phyloP scores from a whole-genome alignment of 2,888 invertebrate species.

The Caenorhabditis sulstoni region DNA sequence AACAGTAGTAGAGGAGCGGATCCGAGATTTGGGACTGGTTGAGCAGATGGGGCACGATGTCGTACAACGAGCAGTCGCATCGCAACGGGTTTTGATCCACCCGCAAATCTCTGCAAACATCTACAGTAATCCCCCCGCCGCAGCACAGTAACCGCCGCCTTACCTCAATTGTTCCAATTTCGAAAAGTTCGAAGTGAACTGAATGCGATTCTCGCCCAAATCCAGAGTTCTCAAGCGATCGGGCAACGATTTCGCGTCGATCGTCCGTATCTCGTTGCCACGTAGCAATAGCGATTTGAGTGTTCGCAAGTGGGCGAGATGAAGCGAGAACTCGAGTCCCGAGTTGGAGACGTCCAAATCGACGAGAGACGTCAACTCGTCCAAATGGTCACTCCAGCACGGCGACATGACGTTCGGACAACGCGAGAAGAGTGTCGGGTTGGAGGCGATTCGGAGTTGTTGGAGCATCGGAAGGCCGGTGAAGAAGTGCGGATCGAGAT shows the following conservation, averaged over 20 bases:
- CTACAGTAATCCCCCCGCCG: no score
- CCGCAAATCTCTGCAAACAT: slow-evolving; percentile 68
- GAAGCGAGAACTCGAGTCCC: slow-evolving; percentile 57
- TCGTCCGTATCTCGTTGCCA: slow-evolving; percentile 56
- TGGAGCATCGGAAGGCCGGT: slow-evolving; percentile 71
- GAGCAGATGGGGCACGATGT: slow-evolving; percentile 64
- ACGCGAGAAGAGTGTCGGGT: slow-evolving; percentile 62
- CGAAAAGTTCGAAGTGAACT: slow-evolving; percentile 69
- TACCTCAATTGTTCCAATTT: slow-evolving; percentile 56
- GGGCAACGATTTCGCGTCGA: slow-evolving; percentile 68
- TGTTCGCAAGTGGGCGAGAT: slow-evolving; percentile 49
- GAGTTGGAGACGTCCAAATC: slow-evolving; percentile 73
- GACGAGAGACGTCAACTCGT: slow-evolving; percentile 67
- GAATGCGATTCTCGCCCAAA: slow-evolving; percentile 71
- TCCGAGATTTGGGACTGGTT: slow-evolving; percentile 68
- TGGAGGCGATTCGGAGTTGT: slow-evolving; percentile 68
- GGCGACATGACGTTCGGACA: slow-evolving; percentile 42
- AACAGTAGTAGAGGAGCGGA: slow-evolving; percentile 73
- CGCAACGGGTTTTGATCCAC: slow-evolving; percentile 73
- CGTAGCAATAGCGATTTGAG: slow-evolving; percentile 54
- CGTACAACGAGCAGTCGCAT: slow-evolving; percentile 75
- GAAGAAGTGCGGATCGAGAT: slow-evolving; percentile 69
- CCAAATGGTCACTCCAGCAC: slow-evolving; percentile 69
- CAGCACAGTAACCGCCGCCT: background rate
- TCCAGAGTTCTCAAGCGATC: slow-evolving; percentile 65